A percentile compares a stretch with the other conserved stretches of the same genome.
phyloP scores from a whole-genome alignment of 2,113 vertebrate genomes.

The Sinosuthora webbiana region DNA sequence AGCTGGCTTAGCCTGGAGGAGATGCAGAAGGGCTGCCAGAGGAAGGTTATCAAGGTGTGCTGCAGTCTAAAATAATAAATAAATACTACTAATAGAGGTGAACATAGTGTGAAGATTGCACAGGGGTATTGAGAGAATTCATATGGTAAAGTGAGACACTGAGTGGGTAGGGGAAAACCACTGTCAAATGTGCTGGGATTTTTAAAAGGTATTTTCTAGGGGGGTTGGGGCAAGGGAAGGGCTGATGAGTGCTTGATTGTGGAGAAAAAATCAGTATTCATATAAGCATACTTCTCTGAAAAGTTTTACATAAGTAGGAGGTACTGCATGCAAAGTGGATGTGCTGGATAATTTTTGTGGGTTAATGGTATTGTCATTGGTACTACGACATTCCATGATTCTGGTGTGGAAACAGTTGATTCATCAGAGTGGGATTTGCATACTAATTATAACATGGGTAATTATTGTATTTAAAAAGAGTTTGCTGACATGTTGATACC shows the following conservation, averaged over 20 bases:
- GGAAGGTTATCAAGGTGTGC: not conserved
- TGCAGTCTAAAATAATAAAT: not conserved
- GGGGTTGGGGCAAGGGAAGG: not conserved
- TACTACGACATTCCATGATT: not conserved
- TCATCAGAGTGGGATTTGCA: not conserved
- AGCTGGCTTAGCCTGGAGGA: not conserved
- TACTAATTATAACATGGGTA: not conserved
- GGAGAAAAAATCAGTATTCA: not conserved
- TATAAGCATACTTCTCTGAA: not conserved
- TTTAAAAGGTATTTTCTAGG: not conserved
- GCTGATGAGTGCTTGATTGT: not conserved
- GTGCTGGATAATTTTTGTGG: not conserved
- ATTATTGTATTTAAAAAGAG: slow-evolving; percentile 15
- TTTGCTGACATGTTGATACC: not conserved
- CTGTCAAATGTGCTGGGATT: not conserved
- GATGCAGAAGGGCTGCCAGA: not conserved
- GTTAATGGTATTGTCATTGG: not conserved
- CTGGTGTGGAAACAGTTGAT: slow-evolving; percentile 2
- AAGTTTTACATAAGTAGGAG: not conserved
- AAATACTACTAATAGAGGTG: not conserved
- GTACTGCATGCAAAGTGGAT: not conserved
- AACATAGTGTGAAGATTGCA: not conserved
- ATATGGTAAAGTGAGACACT: not conserved
- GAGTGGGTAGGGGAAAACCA: not conserved
- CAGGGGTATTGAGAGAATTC: not conserved